Percentiles rank a stretch among this genome's conserved stretches.
Conservation (phyloP, 2,888 invertebrate genomes). For the Diplazon laetatorius region DNA sequence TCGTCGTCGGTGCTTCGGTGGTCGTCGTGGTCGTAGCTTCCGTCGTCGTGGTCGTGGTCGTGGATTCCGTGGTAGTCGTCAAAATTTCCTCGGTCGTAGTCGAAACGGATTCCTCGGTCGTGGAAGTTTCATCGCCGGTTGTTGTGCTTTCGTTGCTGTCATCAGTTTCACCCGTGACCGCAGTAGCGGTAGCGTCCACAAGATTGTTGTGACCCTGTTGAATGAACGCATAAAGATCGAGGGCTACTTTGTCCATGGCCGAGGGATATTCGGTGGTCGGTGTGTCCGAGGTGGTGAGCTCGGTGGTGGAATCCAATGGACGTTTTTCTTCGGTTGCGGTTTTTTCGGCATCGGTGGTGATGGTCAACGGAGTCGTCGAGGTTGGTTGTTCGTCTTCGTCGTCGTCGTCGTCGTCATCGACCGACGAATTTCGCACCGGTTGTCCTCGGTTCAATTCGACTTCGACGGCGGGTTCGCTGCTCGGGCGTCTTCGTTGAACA, state of each 20-base stretch:
- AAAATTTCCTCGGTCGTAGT: conserved; percentile 83
- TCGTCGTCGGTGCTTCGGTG: conserved; percentile 77
- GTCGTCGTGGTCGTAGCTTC: conserved; percentile 82
- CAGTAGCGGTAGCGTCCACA: conserved; percentile 69
- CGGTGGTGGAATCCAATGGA: conserved; percentile 51
- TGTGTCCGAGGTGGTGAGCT: conserved; percentile 79
- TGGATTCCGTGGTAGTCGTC: conserved; percentile 77
- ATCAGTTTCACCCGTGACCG: conserved; percentile 83
- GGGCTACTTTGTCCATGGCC: conserved; percentile 91
- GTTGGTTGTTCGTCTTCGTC: conserved; percentile 62
- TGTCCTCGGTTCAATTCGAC: conserved; percentile 75
- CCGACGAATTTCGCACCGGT: conserved; percentile 63
- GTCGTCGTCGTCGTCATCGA: conserved; percentile 64
- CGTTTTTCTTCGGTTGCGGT: conserved; percentile 38
- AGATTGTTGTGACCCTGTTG: conserved; percentile 85
- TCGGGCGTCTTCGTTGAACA: conserved; percentile 81
- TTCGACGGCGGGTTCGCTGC: conserved; percentile 82
- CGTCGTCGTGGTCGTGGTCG: conserved; percentile 83
- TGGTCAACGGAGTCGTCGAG: conserved; percentile 59
- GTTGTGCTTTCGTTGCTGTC: conserved; percentile 84
- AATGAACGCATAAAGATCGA: conserved; percentile 92
- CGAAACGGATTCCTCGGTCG: conserved; percentile 80
- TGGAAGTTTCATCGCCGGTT: conserved; percentile 79
- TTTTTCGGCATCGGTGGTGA: conserved; percentile 53
- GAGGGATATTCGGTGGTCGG: conserved; percentile 87